These are phyloP conservation scores for Sesia bembeciformis DNA, from an alignment of 2,888 invertebrate genomes.

Conservation along the genomic window DNA sequence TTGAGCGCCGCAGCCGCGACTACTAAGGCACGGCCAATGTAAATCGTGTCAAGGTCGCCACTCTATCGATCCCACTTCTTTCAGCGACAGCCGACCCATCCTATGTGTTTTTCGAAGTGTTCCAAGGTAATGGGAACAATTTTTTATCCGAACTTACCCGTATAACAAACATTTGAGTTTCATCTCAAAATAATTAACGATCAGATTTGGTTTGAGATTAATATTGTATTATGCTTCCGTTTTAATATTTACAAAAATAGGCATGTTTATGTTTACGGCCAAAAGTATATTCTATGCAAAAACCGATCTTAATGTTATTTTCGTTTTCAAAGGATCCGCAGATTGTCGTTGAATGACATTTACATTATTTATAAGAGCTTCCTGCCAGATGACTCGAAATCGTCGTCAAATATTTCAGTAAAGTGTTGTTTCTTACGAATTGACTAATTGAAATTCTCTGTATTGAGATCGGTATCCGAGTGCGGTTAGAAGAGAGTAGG, in stretches of 20 bases:
- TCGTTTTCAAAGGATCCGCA: too few species aligned
- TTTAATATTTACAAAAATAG: too few species aligned
- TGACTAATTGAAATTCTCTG: background rate
- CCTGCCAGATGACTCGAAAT: background rate
- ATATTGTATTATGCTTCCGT: too few species aligned
- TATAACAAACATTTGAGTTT: constrained; percentile 8
- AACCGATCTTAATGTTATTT: too few species aligned
- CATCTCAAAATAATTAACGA: background rate
- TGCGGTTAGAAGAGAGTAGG: too few species aligned
- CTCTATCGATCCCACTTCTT: constrained; percentile 34
- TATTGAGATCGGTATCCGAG: too few species aligned
- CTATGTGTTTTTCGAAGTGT: constrained; percentile 44
- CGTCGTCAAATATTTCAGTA: constrained; percentile 1
- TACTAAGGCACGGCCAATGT: constrained; percentile 47
- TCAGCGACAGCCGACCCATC: constrained; percentile 41
- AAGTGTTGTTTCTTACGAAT: constrained; percentile 4
- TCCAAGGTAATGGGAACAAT: constrained; percentile 34
- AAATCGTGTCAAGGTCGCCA: constrained; percentile 68
- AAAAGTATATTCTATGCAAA: too few species aligned
- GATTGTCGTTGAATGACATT: background rate
- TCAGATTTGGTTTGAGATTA: too few species aligned
- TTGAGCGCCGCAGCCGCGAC: constrained; percentile 41
- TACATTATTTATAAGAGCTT: background rate
- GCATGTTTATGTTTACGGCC: too few species aligned
- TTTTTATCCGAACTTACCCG: constrained; percentile 17